Evolutionary conservation across 23 tunicate species (phyloP), one percentile per base, ranked within the genome.

Genomic region (Trididemnum nubilum): DNA sequence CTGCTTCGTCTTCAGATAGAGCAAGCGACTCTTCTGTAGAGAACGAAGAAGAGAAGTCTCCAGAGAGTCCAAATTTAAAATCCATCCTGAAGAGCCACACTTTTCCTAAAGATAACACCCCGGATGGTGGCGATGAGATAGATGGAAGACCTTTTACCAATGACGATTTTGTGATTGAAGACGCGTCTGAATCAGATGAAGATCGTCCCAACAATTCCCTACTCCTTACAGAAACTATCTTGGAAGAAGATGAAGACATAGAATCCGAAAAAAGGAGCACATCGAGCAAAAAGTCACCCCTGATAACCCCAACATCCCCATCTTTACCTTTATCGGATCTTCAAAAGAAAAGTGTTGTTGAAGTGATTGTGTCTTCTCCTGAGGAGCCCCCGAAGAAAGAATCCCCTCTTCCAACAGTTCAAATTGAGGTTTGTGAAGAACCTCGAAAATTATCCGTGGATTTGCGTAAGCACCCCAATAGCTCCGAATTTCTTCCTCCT

Each of bases 201-300:
- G 26, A 5, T 33, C 67, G 9, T 52, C 33, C 27, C 4, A 54
- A 7, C 24, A 59, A 65, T 36, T 31, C 86, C 34, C 73, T 83
- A 1, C 51, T 89, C 35, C 39, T 89, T 7, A 72, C 88, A 60
- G 85, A 83, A 57, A 83, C 94, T 5, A 89, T 89, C 29, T 65
- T 39, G 27, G 94, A 89, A 72, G 94, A 83, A 70, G 94, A 89
- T 64, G 93, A 88, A 77, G 83, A 76, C 33, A 40, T 15, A 5
- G 78, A 37, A n/a, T 5, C 12, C 7, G 18, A 5, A 37, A 22
- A 12, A 73, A 21, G 32, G 78, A 73, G 74, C 38, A 5, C 74
- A 3, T 3, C 67, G 12, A 44, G 54, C 54, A 44, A 44, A 44
- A 44, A 44, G 15, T 44, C 54, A 7, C 54, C 54, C 9, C 21